A percentile compares a stretch with the other conserved stretches of the same genome.
Conservation (phyloP, 2,888 invertebrate species). For the Hirtodrosophila duncani region DNA sequence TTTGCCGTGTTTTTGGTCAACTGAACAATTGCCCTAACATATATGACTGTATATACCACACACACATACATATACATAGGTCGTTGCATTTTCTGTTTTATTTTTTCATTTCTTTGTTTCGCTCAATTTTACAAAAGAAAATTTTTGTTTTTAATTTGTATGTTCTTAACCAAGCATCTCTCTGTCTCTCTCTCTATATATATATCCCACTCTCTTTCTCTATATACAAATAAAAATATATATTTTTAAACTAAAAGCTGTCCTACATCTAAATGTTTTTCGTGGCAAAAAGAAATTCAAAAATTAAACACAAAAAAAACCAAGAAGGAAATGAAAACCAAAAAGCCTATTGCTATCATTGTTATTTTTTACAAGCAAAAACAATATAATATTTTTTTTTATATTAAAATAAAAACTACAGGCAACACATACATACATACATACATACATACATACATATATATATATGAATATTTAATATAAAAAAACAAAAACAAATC, state of each 20-base stretch:
- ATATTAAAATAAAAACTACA: conserved; percentile 61
- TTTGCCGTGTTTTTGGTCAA: too few relatives aligned
- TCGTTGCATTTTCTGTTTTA: conserved; percentile 36
- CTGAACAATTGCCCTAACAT: too few relatives aligned
- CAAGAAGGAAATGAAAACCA: conserved; percentile 12
- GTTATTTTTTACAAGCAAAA: conserved; percentile 41
- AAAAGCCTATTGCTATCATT: conserved; percentile 48
- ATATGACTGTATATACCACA: too few relatives aligned
- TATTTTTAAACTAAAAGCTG: conserved; percentile 32
- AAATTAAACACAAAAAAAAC: conserved; percentile 23
- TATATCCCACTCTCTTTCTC: conserved; percentile 60
- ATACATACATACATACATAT: conserved; percentile 37
- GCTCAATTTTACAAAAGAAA: too few relatives aligned
- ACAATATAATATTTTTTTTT: too few relatives aligned
- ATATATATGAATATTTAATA: conserved; percentile 54
- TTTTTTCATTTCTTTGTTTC: too few relatives aligned
- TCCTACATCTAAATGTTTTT: conserved; percentile 63
- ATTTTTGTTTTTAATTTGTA: too few relatives aligned
- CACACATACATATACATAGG: too few relatives aligned
- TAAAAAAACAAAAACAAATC: conserved; percentile 40
- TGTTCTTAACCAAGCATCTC: too few relatives aligned
- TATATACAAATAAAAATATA: conserved; percentile 13
- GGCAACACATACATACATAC: conserved; percentile 14
- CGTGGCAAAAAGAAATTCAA: conserved; percentile 25
- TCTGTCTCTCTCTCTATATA: conserved; percentile 38